These are phyloP conservation scores for Clarias magur DNA, from an alignment of 2,113 vertebrate species.

Conservation along the genomic window DNA sequence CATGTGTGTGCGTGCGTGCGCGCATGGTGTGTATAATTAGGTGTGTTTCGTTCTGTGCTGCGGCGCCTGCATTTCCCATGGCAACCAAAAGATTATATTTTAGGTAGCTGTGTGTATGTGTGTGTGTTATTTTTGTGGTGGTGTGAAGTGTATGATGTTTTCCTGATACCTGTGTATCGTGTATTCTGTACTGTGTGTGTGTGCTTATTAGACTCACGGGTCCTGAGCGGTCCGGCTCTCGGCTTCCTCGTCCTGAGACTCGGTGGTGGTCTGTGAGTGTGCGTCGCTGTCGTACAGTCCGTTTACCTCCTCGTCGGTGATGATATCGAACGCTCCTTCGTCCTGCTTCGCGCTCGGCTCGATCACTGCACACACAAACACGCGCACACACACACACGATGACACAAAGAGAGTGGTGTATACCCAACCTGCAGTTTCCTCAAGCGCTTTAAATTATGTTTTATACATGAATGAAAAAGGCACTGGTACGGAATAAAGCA, in stretches of 20 bases:
- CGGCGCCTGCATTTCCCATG: not conserved
- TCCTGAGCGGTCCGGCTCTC: constrained; percentile 70
- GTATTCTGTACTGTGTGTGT: not conserved
- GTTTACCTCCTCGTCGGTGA: constrained; percentile 92
- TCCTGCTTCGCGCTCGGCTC: constrained; percentile 74
- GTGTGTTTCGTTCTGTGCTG: not conserved
- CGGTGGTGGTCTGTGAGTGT: constrained; percentile 70
- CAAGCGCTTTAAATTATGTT: not conserved
- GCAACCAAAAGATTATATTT: not conserved
- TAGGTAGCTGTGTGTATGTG: not conserved
- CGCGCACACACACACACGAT: not conserved
- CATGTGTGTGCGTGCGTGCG: not conserved
- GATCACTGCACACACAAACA: constrained; percentile 60
- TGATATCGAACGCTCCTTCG: constrained; percentile 87
- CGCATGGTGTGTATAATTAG: not conserved
- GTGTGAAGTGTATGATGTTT: not conserved
- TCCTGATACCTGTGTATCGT: not conserved
- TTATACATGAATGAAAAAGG: not conserved
- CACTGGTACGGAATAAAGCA: not conserved
- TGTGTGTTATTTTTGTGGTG: not conserved
- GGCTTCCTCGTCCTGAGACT: constrained; percentile 72
- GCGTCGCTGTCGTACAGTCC: constrained; percentile 83
- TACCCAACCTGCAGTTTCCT: not conserved
- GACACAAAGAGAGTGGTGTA: not conserved
- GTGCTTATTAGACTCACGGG: constrained; percentile 74